Evolutionary conservation across 2,797 vertebrate species (phyloP), one percentile per base, ranked within the genome.

Genomic region (Rhinella marina): DNA sequence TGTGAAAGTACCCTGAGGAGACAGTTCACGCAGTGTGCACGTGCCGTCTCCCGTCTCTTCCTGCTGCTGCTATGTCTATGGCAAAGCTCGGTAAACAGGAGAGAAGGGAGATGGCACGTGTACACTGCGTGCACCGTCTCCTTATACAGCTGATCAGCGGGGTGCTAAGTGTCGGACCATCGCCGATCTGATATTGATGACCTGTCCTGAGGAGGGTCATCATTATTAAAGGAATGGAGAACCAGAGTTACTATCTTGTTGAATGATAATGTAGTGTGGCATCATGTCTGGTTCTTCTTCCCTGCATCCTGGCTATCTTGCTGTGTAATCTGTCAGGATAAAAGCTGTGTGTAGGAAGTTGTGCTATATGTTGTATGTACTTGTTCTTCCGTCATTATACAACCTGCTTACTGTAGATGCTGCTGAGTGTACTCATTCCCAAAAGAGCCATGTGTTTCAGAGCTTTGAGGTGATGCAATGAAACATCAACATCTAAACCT

Each of bases 401-500:
- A 64, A 85, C 41, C 61, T 64, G 57, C 48, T 52, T 54, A 13
- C 41, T 25, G 19, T 62, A 75, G 54, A 56, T 79, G 54, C 57
- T 70, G 21, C 52, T 72, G 77, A 57, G 64, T 73, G 14, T n/a
- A 50, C 17, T 57, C 32, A 81, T 86, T 81, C 77, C 85, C 85
- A 25, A 70, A 70, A 81, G 68, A 50, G 88, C 88, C 78, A 64
- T 90, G 90, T 87, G 84, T 3, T 32, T 8, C 52, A 62, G 81
- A 52, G 75, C 84, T 90, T 50, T 90, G 91, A 90, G 90, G 84
- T 91, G 86, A 91, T 91, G 90, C 92, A 90, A 90, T 90, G 80
- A 91, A 86, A 88, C 86, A 90, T 91, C 91, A 89, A 90, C 92
- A 82, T 41, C 25, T 54, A 83, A 77, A 76, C 29, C 10, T 12